Evolutionary conservation across 2,797 vertebrate species (phyloP), one percentile per base, ranked within the genome.

Genomic region (Fringilla coelebs): DNA sequence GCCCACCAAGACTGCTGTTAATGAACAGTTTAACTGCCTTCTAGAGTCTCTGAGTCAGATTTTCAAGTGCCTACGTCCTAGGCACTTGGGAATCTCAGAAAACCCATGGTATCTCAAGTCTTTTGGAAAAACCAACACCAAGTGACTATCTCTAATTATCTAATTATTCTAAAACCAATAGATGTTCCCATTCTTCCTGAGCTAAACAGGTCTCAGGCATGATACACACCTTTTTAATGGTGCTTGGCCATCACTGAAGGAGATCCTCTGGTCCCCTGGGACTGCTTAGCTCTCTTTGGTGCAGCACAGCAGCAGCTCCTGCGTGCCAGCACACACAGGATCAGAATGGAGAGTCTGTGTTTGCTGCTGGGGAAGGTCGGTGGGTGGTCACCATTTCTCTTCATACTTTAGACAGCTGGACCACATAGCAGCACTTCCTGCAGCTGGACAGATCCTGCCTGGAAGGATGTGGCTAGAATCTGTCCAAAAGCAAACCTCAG

Each of bases 301-400:
- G 38, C 43, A 68, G 45, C 17, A 19, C 34, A 40, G 13, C 51
- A 89, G 63, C 60, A 74, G n/a, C 4, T 80, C 26, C 38, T 1
- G 1, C 67, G n/a, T 36, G 19, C 10, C 45, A 48, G 34, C 52
- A 88, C n/a, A n/a, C 10, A 7, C 63, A 38, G 46, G 43, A n/a
- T 20, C 0, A 0, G 43, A 25, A 68, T 0, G 40, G 14, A 34
- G 16, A 48, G 5, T 29, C 11, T 0, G 0, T 3, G 4, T 36
- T 46, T 71, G 41, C 41, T 72, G 21, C 58, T 61, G 45, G 43
- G 13, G 8, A 79, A 85, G 75, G 7, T 31, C 24, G 11, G 7
- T 31, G 26, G 11, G 28, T 38, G 32, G 24, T n/a, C 82, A 41
- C 11, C 4, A 0, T 41, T 75, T 52, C 34, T 65, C 41, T n/a